These are phyloP conservation scores for Xanthia icteritia DNA, from an alignment of 2,888 invertebrate genomes.

Conservation along the genomic window DNA sequence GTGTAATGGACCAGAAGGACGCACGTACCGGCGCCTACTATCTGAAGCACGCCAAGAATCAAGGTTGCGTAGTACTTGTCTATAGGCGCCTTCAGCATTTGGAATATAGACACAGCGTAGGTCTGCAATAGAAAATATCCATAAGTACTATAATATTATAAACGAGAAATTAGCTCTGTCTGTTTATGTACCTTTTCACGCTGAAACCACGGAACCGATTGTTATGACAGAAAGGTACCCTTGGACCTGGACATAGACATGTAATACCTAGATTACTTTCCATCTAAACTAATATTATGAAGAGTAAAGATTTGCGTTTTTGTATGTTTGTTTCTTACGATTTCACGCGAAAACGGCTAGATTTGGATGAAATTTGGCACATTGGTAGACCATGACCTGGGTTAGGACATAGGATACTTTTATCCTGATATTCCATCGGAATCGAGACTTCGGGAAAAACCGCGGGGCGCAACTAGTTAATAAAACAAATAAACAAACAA, in stretches of 20 bases:
- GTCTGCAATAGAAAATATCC: conserved; percentile 86
- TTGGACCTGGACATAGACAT: no score
- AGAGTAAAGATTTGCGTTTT: no score
- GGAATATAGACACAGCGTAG: conserved; percentile 94
- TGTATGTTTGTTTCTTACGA: no score
- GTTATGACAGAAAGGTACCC: not conserved
- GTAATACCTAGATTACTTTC: not conserved
- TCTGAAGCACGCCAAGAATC: conserved; percentile 92
- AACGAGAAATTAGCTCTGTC: not conserved
- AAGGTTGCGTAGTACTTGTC: conserved; percentile 94
- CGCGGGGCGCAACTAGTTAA: no score
- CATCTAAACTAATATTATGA: not conserved
- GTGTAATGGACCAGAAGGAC: conserved; percentile 92
- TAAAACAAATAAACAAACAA: no score
- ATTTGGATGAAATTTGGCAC: no score
- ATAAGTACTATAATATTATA: not conserved
- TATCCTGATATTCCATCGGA: no score
- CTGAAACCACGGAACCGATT: not conserved
- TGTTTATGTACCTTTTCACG: not conserved
- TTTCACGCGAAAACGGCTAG: no score
- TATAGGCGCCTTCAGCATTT: conserved; percentile 93
- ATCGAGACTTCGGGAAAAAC: no score
- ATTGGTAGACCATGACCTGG: no score
- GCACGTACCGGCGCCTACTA: conserved; percentile 92
- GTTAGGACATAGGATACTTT: no score